Percentiles rank a stretch among this genome's conserved stretches.
phyloP scores from a whole-genome alignment of 2,113 vertebrate species.

The Pangasianodon hypophthalmus region DNA sequence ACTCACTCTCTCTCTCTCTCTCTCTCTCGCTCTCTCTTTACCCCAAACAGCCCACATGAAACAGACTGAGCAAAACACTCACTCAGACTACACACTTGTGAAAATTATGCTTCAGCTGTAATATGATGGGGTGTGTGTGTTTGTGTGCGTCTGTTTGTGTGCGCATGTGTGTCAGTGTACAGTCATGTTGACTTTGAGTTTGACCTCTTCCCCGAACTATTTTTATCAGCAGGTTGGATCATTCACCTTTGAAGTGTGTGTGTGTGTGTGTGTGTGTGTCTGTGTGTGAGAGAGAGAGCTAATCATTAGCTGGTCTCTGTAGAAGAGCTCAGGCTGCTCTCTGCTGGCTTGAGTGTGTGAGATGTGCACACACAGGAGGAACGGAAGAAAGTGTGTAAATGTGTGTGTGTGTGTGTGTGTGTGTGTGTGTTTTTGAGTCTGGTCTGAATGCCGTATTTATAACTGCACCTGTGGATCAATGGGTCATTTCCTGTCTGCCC shows the following conservation, averaged over 20 bases:
- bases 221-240: slow-evolving; percentile 7
- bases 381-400: background rate
- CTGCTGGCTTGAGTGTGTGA: background rate
- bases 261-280: slow-evolving; percentile 13
- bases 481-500: slow-evolving; percentile 16
- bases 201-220: background rate
- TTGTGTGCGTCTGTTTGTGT: background rate
- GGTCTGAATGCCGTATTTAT: slow-evolving; percentile 19
- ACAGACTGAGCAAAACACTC: background rate
- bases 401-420: background rate
- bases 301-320: slow-evolving; percentile 39
- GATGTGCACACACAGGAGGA: background rate
- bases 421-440: background rate
- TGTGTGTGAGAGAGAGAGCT: background rate
- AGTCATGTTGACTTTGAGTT: slow-evolving; percentile 10
- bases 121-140: too few species aligned
- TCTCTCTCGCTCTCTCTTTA: background rate
- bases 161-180: background rate
- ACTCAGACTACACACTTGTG: background rate
- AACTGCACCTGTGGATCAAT: slow-evolving; percentile 39
- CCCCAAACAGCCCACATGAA: slow-evolving; percentile 11
- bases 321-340: background rate
- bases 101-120: background rate
- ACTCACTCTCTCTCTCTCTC: too few species aligned
- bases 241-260: slow-evolving; percentile 13